These are phyloP conservation scores for Eubasilissa splendida DNA, from an alignment of 2,888 invertebrate genomes.

Conservation along the genomic window DNA sequence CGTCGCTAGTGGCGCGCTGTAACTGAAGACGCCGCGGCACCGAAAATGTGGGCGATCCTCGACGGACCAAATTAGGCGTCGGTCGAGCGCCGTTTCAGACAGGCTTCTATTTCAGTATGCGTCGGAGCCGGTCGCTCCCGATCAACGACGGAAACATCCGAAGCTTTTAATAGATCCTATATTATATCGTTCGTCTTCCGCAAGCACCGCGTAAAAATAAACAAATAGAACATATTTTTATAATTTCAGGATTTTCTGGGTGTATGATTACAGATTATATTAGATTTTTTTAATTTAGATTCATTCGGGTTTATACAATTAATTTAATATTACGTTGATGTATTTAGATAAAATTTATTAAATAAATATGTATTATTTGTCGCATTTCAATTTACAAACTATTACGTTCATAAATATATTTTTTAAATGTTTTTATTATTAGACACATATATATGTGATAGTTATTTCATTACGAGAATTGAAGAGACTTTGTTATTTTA, in stretches of 20 bases:
- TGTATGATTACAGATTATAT: slow-evolving; percentile 3
- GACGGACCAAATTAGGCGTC: slow-evolving; percentile 76
- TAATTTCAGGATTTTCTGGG: slow-evolving; percentile 7
- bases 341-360: too few species aligned
- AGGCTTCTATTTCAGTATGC: slow-evolving; percentile 64
- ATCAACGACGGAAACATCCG: slow-evolving; percentile 35
- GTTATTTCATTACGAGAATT: too few species aligned
- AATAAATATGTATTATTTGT: not conserved
- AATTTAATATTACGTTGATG: too few species aligned
- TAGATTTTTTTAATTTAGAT: not conserved
- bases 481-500: too few species aligned
- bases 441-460: too few species aligned
- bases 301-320: not conserved
- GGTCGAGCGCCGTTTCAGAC: slow-evolving; percentile 64
- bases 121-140: slow-evolving; percentile 60
- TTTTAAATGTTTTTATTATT: not conserved
- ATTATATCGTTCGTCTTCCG: slow-evolving; percentile 33
- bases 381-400: not conserved
- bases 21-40: slow-evolving; percentile 55
- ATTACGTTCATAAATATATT: not conserved
- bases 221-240: slow-evolving; percentile 25
- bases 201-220: slow-evolving; percentile 21
- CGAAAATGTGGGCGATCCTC: slow-evolving; percentile 64
- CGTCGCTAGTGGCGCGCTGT: slow-evolving; percentile 31
- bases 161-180: slow-evolving; percentile 41